These are phyloP conservation scores for Sycobia sp. DNA, from an alignment of 1,140 invertebrate genomes.

Conservation along the genomic window DNA sequence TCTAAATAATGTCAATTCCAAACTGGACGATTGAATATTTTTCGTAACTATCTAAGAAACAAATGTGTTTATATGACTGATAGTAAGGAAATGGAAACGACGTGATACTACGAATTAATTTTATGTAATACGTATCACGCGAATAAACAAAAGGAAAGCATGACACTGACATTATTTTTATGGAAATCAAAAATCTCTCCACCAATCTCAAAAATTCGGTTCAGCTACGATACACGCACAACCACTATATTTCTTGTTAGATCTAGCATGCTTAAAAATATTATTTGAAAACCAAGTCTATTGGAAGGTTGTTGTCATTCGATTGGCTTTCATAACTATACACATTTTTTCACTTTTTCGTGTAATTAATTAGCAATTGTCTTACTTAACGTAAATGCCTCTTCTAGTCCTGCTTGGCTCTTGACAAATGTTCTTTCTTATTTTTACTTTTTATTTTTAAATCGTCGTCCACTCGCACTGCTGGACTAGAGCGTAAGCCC, in stretches of 20 bases:
- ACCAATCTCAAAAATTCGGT: constrained; percentile 23
- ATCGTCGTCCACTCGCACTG: constrained; percentile 34
- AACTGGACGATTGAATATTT: constrained; percentile 1
- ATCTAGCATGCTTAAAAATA: constrained; percentile 58
- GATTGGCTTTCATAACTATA: constrained; percentile 48
- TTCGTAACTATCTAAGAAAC: constrained; percentile 10
- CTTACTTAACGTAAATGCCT: constrained; percentile 35
- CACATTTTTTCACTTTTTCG: constrained; percentile 42
- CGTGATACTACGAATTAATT: constrained; percentile 24
- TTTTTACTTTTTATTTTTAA: constrained; percentile 3
- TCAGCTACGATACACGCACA: constrained; percentile 38
- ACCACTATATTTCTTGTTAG: constrained; percentile 44
- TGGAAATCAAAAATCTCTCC: constrained; percentile 19
- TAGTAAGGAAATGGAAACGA: constrained; percentile 22
- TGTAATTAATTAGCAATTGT: constrained; percentile 34
- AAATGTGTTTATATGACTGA: not conserved
- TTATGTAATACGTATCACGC: constrained; percentile 20
- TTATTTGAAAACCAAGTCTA: constrained; percentile 58
- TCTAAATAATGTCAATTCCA: not conserved
- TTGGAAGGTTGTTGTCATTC: constrained; percentile 52
- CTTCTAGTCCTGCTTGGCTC: constrained; percentile 17
- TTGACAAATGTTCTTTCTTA: constrained; percentile 24
- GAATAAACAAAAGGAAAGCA: constrained; percentile 32
- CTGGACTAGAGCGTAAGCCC: constrained; percentile 45
- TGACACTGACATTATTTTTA: constrained; percentile 30